A percentile compares a stretch with the other conserved stretches of the same genome.
phyloP scores from a whole-genome alignment of 2,797 vertebrate species.

The Sylvia borin region DNA sequence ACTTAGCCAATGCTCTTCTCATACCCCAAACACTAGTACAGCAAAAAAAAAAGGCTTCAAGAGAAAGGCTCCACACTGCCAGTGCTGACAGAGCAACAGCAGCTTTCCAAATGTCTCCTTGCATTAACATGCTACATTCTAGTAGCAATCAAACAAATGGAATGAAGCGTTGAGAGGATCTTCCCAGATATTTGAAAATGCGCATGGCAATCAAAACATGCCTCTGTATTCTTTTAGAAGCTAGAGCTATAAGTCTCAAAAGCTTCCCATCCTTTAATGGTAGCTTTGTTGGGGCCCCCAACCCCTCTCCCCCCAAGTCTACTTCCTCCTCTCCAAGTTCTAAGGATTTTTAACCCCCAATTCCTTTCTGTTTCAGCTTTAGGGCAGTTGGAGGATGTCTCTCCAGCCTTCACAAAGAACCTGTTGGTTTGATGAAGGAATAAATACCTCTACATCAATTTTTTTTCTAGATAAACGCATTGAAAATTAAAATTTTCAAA shows the following conservation, averaged over 20 bases:
- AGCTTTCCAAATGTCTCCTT: neutral
- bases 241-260: neutral
- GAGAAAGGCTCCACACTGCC: neutral
- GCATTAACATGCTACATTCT: neutral
- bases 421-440: neutral
- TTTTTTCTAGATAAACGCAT: neutral
- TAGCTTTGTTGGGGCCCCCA: neutral
- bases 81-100: neutral
- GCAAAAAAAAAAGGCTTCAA: neutral
- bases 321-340: neutral
- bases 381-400: neutral
- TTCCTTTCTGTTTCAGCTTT: neutral
- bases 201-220: neutral
- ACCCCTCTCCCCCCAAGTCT: fast-evolving
- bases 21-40: neutral
- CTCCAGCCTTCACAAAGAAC: neutral
- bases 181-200: neutral
- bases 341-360: fast-evolving
- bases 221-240: neutral
- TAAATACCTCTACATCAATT: neutral
- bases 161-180: neutral
- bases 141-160: neutral
- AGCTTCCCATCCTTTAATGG: neutral
- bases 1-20: neutral
- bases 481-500: neutral